Evolutionary conservation across 2,113 vertebrate genomes (phyloP).

Genomic region (Gyps fulvus): DNA sequence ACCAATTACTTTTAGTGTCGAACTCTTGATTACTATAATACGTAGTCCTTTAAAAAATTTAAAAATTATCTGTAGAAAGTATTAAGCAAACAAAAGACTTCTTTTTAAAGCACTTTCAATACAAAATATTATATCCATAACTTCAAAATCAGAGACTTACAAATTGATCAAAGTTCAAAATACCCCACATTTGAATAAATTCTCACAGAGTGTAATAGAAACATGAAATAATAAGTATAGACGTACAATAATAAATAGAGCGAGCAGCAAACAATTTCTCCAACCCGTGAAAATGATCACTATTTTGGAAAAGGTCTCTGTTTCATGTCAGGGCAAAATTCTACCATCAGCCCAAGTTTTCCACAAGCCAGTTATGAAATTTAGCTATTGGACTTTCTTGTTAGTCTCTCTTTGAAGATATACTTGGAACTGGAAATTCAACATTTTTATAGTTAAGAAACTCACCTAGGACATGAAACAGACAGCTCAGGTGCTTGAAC

Average conservation of each 20-base stretch:
- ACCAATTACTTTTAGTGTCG: slow-evolving; percentile 71
- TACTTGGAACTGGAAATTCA: slow-evolving; percentile 26
- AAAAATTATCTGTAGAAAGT: slow-evolving; percentile 25
- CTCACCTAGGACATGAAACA: slow-evolving; percentile 1
- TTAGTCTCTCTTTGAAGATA: not conserved
- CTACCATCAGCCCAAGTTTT: not conserved
- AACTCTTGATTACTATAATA: slow-evolving; percentile 70
- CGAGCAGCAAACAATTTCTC: not conserved
- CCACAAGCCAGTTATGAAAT: not conserved
- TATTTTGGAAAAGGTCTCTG: not conserved
- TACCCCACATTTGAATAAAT: not conserved
- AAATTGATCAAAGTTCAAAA: not conserved
- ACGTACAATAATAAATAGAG: not conserved
- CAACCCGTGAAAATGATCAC: not conserved
- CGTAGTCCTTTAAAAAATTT: slow-evolving; percentile 24
- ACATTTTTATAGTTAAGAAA: slow-evolving; percentile 9
- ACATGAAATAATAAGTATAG: not conserved
- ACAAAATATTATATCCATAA: not conserved
- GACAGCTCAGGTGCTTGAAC: not conserved
- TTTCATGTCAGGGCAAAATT: not conserved
- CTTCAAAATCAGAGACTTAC: slow-evolving; percentile 2
- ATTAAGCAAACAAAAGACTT: slow-evolving; percentile 48
- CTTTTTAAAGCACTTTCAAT: slow-evolving; percentile 34
- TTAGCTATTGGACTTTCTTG: not conserved
- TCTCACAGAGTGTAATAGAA: not conserved